Base-by-base conservation (phyloP, 2,888 invertebrate species). In the Agrilus cyanescens region DNA sequence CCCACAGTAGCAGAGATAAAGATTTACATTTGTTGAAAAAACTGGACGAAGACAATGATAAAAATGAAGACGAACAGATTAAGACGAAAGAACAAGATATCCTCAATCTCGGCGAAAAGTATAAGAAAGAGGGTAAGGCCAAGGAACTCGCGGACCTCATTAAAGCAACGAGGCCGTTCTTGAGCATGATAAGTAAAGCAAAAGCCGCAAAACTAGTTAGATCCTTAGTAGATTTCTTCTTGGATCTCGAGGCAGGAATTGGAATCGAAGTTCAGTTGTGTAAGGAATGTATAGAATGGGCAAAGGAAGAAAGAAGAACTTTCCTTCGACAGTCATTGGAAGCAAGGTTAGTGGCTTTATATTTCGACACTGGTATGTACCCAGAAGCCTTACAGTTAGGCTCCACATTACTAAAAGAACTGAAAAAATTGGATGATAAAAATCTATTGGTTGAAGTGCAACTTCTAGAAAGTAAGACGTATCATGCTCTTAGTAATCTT, bases 271-370 rank as follows among this genome's bases (percentile, higher is more conserved):
- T 86, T 41, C 84, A 89, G 68, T 70, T 91, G 48, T 90, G 90
- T 67, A 88, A 88, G 71, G 97, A 99, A 71, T 97, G 96, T 71
- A 99, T 99, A 71, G 91, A 95, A 71, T 98, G 98, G 98, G 95
- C 98, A 25, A 94, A 94, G 65, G 88, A 91, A 61, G 97, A 99
- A 66, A 85, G 94, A 52, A 80, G 98, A 53, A 96, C 95, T 14
- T 99, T 97, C 68, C 71, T 99, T 48, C 75, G 98, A 55, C 98
- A 99, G 68, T 91, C 94, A 0, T 68, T 98, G 54, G 95, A 98
- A 66, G 89, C 96, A 12, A 76, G 97, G 55, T 74, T 99, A 45
- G 85, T 99, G 60, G 93, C 95, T 3, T 74, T 99, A 32, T 96
- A 93, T 68, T 93, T 85, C 67, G 91, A 93, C 64, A 91, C 89